Conservation (phyloP, 1,140 invertebrate species). For the Teleogryllus occipitalis region DNA sequence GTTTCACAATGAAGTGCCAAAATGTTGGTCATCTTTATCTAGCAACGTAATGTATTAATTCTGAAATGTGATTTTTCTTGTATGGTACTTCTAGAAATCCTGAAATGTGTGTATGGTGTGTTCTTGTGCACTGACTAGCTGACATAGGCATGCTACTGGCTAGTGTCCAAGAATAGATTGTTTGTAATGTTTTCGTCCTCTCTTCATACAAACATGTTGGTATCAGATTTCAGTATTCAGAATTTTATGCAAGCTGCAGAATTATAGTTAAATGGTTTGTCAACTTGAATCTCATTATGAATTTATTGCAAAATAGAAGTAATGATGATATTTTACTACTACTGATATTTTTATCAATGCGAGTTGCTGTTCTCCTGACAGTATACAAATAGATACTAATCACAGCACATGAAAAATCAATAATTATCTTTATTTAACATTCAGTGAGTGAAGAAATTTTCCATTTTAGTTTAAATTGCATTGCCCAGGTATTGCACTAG, state of each 20-base stretch:
- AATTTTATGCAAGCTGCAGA: background rate
- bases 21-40: background rate
- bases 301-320: background rate
- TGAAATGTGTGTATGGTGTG: background rate
- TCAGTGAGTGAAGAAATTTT: too few species aligned
- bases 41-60: background rate
- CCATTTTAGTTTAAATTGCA: too few species aligned
- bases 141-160: too few species aligned
- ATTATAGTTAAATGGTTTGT: background rate
- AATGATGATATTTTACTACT: background rate
- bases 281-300: background rate
- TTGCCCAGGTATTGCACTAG: too few species aligned
- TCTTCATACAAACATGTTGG: background rate
- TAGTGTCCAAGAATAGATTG: background rate
- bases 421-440: too few species aligned
- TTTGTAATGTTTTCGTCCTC: background rate
- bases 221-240: background rate
- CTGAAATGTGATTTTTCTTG: background rate
- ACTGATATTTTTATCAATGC: background rate
- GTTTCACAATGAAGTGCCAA: background rate
- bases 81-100: background rate
- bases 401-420: too few species aligned
- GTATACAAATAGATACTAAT: too few species aligned
- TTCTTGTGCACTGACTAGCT: background rate
- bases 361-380: background rate